Conservation (phyloP, 1,140 invertebrate genomes). For the Cataglyphis hispanica region DNA sequence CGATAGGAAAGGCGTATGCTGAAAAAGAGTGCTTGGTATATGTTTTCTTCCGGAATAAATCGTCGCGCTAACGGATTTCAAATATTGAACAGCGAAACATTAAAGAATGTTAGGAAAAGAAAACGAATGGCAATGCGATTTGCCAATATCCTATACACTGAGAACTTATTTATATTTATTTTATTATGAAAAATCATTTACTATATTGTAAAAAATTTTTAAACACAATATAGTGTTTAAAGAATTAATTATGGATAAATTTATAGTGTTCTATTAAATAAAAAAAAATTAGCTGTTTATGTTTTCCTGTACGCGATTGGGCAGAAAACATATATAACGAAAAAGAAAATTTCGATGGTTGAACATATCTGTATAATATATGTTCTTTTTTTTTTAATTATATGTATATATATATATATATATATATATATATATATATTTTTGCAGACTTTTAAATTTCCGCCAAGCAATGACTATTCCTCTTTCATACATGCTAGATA, state of each 20-base stretch:
- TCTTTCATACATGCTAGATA: slow-evolving; percentile 55
- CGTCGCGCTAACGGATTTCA: slow-evolving; percentile 38
- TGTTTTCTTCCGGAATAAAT: slow-evolving; percentile 31
- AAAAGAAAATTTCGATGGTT: neutral
- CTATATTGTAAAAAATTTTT: neutral
- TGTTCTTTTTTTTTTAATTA: neutral
- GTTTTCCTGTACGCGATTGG: neutral
- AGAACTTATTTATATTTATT: slow-evolving; percentile 4
- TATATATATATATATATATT: neutral
- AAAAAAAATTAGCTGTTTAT: neutral
- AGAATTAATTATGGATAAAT: neutral
- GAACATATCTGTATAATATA: neutral
- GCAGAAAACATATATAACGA: neutral
- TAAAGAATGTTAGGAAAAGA: slow-evolving; percentile 16
- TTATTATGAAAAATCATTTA: neutral
- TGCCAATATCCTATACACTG: neutral
- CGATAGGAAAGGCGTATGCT: neutral
- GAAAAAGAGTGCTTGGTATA: neutral
- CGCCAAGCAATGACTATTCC: neutral
- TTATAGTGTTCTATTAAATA: neutral
- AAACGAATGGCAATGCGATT: slow-evolving; percentile 3
- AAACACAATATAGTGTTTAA: slow-evolving; percentile 18
- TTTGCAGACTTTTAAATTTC: slow-evolving; percentile 26
- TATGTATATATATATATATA: no score
- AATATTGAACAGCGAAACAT: slow-evolving; percentile 40